Evolutionary conservation across 2,888 invertebrate genomes (phyloP).

Genomic region (Tachina grossa): DNA sequence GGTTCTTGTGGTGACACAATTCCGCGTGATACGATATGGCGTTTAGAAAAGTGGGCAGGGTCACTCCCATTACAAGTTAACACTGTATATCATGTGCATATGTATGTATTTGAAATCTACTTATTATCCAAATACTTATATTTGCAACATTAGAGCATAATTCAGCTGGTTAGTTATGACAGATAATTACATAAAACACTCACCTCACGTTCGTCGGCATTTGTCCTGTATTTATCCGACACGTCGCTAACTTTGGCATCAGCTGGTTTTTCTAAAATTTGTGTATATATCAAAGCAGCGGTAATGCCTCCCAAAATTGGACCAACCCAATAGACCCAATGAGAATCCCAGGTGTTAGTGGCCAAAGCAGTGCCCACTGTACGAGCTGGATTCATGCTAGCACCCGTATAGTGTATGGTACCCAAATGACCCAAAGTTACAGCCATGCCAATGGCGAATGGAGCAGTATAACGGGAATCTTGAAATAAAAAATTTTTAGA

Average conservation of each 20-base stretch:
- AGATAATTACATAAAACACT: slow-evolving; percentile 76
- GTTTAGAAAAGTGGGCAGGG: no score
- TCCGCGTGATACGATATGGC: no score
- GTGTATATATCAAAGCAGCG: slow-evolving; percentile 89
- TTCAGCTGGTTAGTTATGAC: slow-evolving; percentile 67
- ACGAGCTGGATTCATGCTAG: slow-evolving; percentile 96
- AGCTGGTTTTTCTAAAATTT: slow-evolving; percentile 78
- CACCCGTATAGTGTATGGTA: slow-evolving; percentile 92
- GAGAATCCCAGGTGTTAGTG: slow-evolving; percentile 88
- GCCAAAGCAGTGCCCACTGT: slow-evolving; percentile 94
- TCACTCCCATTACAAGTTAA: no score
- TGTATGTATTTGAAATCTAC: no score
- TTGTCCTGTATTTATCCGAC: slow-evolving; percentile 81
- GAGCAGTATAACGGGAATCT: slow-evolving; percentile 91
- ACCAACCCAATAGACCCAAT: slow-evolving; percentile 97
- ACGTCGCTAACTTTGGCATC: slow-evolving; percentile 76
- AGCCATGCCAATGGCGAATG: slow-evolving; percentile 93
- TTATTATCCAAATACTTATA: background rate
- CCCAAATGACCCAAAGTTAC: slow-evolving; percentile 93
- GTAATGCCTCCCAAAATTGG: slow-evolving; percentile 91
- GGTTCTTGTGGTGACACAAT: no score
- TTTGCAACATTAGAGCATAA: background rate
- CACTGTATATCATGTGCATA: no score
- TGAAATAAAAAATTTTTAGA: slow-evolving; percentile 73
- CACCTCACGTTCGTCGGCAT: slow-evolving; percentile 88